Base-by-base conservation (phyloP, 2,888 invertebrate species). In the Lochmaea capreae region DNA sequence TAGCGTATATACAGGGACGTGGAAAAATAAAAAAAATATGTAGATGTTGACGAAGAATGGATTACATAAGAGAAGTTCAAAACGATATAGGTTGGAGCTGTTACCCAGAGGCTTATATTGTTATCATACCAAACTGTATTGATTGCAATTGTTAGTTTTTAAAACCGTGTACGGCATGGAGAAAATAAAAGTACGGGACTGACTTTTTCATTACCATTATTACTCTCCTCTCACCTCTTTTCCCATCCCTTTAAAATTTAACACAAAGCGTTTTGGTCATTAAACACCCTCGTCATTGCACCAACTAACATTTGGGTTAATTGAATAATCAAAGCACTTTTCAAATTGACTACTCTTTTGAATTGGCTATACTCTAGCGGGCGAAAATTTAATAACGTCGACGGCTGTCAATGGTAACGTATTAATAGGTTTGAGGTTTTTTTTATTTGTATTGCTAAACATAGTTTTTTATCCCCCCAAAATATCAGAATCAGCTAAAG, bases 291-390 rank as follows among this genome's bases (percentile, higher is more conserved):
- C 61, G 52, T 61, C 49, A 33, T 49, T 69, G 69, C 69, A 62
- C 62, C 62, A 62, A 52, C 69, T 52, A 61, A 69, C 69, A 69
- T 69, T 69, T 62, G 62, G 70, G 70, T 70, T 70, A 70, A 70
- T 70, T 70, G 70, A 70, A 63, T 70, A 70, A 63, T 70, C 69
- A 69, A 69, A 69, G 69, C 26, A 61, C 61, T 69, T 69, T 69
- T 70, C 63, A 22, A 70, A 70, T 70, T 63, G 70, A 54, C 63
- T 62, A 54, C 42, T 33, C 61, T 61, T 57, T 61, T 39, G 33
- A 63, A 63, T 69, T 69, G 69, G 63, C 22, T 61, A 46, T 33
- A 61, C n/a, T 61, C 61, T 39, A 61, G n/a, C 39, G 61, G 33
- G 4, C 61, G 9, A 14, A 61, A 61, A 54, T 54, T 49, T n/a